Conservation (phyloP, 1,140 invertebrate genomes). For the Drosophila persimilis region DNA sequence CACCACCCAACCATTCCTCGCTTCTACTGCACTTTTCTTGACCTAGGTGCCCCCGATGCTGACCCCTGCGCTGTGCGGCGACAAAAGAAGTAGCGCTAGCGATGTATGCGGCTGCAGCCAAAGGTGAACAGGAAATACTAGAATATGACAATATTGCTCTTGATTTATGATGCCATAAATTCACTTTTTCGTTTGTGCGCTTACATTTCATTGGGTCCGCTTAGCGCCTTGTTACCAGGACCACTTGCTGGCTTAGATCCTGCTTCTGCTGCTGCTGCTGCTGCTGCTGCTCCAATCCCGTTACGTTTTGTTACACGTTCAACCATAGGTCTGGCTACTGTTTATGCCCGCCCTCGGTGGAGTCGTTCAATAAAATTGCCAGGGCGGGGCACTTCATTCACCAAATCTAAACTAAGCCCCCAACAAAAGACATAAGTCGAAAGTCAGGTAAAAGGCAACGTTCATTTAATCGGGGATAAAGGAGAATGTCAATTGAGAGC, state of each 20-base stretch:
- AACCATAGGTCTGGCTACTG: conserved; percentile 19
- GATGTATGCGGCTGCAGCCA: conserved; percentile 9
- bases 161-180: conserved; percentile 74
- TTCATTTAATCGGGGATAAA: too few relatives aligned
- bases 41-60: background rate
- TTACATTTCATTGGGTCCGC: conserved; percentile 38
- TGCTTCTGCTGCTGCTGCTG: background rate
- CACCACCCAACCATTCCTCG: too few relatives aligned
- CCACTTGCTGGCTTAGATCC: background rate
- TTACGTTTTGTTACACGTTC: conserved; percentile 6
- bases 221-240: conserved; percentile 2
- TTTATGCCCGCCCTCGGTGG: too few relatives aligned
- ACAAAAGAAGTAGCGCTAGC: conserved; percentile 22
- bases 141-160: conserved; percentile 73
- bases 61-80: conserved; percentile 12
- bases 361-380: background rate
- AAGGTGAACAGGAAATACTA: conserved; percentile 42
- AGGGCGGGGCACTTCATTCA: conserved; percentile 19
- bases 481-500: too few relatives aligned
- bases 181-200: conserved; percentile 57
- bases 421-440: too few relatives aligned
- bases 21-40: too few relatives aligned
- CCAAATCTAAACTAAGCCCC: too few relatives aligned
- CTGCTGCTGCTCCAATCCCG: conserved; percentile 1
- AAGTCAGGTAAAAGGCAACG: too few relatives aligned